These are phyloP conservation scores for Vespertilio murinus DNA, from an alignment of 2,797 vertebrate species.

Conservation along the genomic window DNA sequence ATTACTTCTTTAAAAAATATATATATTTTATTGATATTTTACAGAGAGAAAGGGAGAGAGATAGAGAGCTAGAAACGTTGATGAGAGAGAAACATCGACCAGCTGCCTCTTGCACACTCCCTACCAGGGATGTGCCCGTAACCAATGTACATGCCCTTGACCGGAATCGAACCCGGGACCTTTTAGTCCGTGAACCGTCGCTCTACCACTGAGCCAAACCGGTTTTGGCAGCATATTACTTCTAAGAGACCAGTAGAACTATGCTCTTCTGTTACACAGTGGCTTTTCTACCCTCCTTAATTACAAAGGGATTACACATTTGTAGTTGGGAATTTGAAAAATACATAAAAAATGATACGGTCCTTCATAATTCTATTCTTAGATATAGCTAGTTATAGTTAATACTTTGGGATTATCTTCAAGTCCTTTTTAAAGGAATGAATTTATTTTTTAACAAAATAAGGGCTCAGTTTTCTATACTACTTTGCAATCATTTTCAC, in stretches of 20 bases:
- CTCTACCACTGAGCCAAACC: no score
- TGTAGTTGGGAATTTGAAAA: neutral
- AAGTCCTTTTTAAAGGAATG: neutral
- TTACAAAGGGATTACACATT: neutral
- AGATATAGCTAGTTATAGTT: neutral
- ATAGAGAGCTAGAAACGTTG: no score
- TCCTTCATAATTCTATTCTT: conserved; percentile 2
- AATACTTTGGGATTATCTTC: neutral
- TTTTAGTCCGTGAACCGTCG: no score
- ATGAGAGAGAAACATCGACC: no score
- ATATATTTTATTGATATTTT: no score
- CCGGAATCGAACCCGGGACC: no score
- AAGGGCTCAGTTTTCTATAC: neutral
- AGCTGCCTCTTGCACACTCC: no score
- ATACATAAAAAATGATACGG: neutral
- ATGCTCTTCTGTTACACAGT: neutral
- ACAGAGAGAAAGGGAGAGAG: no score
- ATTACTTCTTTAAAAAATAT: no score
- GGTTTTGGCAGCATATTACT: neutral
- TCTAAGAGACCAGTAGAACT: neutral
- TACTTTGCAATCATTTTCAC: neutral
- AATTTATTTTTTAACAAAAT: conserved; percentile 9
- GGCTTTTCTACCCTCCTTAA: neutral
- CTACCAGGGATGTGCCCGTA: no score
- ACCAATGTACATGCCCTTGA: no score